Evolutionary conservation across 2,888 invertebrate genomes (phyloP), one percentile per base, ranked within the genome.

Genomic region (Strigamia transsilvanica): DNA sequence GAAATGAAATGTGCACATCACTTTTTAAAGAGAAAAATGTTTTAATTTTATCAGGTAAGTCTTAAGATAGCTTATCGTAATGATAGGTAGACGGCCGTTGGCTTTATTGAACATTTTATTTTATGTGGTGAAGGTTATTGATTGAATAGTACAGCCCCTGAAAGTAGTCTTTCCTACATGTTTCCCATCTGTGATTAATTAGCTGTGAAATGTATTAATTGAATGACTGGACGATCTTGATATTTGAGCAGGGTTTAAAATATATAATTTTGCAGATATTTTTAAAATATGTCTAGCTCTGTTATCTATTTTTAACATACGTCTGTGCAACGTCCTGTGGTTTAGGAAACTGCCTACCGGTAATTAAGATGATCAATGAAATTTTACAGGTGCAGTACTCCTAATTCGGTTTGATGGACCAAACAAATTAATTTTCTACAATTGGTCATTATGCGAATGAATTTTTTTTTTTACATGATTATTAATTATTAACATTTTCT

Each of bases 111-210:
- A 73, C 23, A 73, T 73, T 73, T 73, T 73, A 73, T 73, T 73
- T 32, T 32, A 73, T 73, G 5, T 73, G 73, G 73, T n/a, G 32
- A 73, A 73, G 6, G 12, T 73, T 73, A 73, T 73, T 73, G 73
- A 73, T 73, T 73, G 73, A 32, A 73, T 27, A 32, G 73, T 73
- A 27, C 32, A 32, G 73, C 32, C 23, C 27, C 73, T 32, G 73
- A 32, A 73, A 73, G 73, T 73, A 73, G 27, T 73, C 73, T 73
- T 73, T 32, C 32, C 32, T 73, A 13, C 73, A 73, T 73, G 32
- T 73, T 73, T 23, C 27, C 38, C 27, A 27, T 73, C 73, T 73
- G 32, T 32, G 73, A 73, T 32, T 73, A 56, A 56, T 56, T 18
- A 9, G 9, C n/a, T 18, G 56, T 2, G n/a, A 56, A 56, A 56